A percentile compares a stretch with the other conserved stretches of the same genome.
These are phyloP conservation scores for Cataglyphis cursor DNA, from an alignment of 2,888 invertebrate species.

Conservation along the genomic window DNA sequence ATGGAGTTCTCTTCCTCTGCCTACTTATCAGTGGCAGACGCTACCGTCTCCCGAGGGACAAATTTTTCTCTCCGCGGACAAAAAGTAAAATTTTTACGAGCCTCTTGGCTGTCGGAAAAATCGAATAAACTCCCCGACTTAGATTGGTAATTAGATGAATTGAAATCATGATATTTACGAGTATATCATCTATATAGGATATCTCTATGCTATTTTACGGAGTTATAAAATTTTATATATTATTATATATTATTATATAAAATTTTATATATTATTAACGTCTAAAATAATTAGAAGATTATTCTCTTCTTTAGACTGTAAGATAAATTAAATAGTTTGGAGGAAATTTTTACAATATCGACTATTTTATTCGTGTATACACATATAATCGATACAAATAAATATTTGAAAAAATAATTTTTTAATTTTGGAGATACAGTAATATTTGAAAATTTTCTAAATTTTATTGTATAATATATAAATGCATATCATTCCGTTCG, in stretches of 20 bases:
- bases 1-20: slow-evolving; percentile 30
- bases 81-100: slow-evolving; percentile 54
- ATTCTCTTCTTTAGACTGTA: background rate
- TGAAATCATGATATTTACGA: background rate
- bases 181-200: background rate
- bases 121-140: slow-evolving; percentile 29
- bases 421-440: background rate
- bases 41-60: slow-evolving; percentile 19
- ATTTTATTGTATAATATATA: background rate
- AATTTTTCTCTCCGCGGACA: slow-evolving; percentile 38
- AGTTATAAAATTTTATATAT: background rate
- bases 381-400: background rate
- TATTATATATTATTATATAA: too few relatives aligned
- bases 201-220: background rate
- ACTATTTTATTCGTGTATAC: background rate
- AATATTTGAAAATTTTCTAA: background rate
- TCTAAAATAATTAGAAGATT: background rate
- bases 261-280: too few relatives aligned
- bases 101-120: slow-evolving; percentile 4
- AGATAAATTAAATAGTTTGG: background rate
- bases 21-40: slow-evolving; percentile 56
- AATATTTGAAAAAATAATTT: background rate
- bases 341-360: background rate
- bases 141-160: slow-evolving; percentile 29
- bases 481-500: background rate